phyloP scores from a whole-genome alignment of 1,140 invertebrate genomes.

The Arion vulgaris region DNA sequence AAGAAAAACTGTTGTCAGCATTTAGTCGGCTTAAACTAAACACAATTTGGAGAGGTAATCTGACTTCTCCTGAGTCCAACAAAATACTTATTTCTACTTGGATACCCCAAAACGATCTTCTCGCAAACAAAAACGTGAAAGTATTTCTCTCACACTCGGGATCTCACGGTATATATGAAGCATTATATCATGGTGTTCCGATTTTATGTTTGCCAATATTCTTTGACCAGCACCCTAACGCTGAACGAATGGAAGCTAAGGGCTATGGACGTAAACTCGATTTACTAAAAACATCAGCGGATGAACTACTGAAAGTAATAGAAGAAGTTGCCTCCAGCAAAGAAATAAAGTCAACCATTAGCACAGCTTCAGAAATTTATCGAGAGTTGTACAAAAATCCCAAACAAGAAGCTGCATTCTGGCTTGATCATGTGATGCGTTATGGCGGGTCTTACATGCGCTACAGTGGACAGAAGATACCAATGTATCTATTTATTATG shows the following conservation, averaged over 20 bases:
- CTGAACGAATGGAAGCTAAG: constrained; percentile 35
- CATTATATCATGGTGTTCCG: constrained; percentile 55
- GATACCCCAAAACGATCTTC: constrained; percentile 38
- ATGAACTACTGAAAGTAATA: constrained; percentile 30
- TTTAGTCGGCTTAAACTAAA: constrained; percentile 5
- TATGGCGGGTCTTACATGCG: not conserved
- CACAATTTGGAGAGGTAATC: constrained; percentile 24
- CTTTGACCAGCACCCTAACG: constrained; percentile 45
- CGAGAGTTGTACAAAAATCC: not conserved
- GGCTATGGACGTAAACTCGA: constrained; percentile 28
- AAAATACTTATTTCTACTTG: constrained; percentile 14
- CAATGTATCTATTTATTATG: not conserved
- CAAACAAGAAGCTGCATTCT: not conserved
- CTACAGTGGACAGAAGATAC: not conserved
- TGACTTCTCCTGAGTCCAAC: constrained; percentile 17
- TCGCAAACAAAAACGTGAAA: constrained; percentile 38
- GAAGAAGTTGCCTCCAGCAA: constrained; percentile 36
- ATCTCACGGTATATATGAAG: constrained; percentile 52
- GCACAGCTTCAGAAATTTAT: not conserved
- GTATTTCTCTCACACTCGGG: constrained; percentile 58
- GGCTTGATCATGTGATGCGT: not conserved
- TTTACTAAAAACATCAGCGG: constrained; percentile 13
- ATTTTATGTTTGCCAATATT: constrained; percentile 79
- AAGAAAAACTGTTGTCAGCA: constrained; percentile 35
- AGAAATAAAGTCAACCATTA: not conserved